Base-by-base conservation (phyloP, 2,113 vertebrate species). In the Heterotilapia buettikoferi region DNA sequence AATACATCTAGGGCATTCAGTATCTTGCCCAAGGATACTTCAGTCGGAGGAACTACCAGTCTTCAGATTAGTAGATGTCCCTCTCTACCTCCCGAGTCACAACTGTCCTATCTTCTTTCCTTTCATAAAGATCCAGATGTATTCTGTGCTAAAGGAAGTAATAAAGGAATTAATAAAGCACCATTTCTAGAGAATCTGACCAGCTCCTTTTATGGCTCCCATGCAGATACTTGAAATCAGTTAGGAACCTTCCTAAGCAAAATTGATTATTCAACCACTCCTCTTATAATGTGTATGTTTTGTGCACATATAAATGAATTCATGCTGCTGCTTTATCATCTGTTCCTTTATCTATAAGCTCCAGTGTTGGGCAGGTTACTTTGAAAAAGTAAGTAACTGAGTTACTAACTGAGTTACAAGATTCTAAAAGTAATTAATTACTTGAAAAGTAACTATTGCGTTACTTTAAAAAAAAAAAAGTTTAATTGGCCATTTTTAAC, bases 391-490 rank as follows among this genome's bases (percentile, higher is more conserved):
- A n/a, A 10, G 2, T 38, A 38, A 29, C 29, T 5, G 5, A 29
- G 29, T 29, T 29, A 29, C 29, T 29, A 29, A 0, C 50, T n/a
- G 50, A n/a, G 50, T 52, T 52, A 52, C 0, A 52, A 52, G 50
- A 52, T n/a, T 52, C 19, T 53, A 53, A 53, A 0, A 1, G 19
- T 53, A 53, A 53, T 53, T 53, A 53, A 10, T 53, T n/a, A 53
- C 0, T n/a, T 53, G 50, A 53, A 53, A 53, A 53, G 9, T 10
- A 53, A 53, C 50, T 53, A 53, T 1, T 53, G 19, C 3, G 0
- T 0, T 52, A 1, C 50, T 53, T 52, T 18, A 1, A 18, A 50
- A 9, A 19, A 7, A 47, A 50, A 50, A 47, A 52, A 50, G 50
- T 52, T 52, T n/a, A 9, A n/a, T 52, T 52, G 19, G 50, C 50